Evolutionary conservation across 2,888 invertebrate genomes (phyloP).

Genomic region (Graphium colonna): DNA sequence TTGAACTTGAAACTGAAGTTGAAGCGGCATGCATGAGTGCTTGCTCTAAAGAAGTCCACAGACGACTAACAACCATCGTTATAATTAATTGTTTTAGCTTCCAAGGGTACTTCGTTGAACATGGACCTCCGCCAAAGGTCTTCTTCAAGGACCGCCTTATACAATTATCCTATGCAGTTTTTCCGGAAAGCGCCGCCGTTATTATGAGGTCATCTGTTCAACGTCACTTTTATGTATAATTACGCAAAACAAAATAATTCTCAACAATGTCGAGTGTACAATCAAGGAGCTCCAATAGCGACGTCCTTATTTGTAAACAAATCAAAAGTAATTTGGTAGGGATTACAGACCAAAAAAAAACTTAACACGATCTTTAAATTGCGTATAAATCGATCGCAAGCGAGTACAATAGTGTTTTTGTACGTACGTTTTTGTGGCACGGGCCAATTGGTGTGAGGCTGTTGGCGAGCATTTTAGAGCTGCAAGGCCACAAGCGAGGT

Average conservation of each 20-base stretch:
- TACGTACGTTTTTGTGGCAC: constrained; percentile 28
- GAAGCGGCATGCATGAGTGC: too few species aligned
- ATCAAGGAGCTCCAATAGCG: too few species aligned
- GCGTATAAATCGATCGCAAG: background rate
- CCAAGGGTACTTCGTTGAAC: too few species aligned
- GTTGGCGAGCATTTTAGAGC: constrained; percentile 38
- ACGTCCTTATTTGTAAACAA: too few species aligned
- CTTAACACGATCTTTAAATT: background rate
- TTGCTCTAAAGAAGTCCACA: too few species aligned
- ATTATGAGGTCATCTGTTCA: too few species aligned
- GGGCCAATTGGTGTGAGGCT: constrained; percentile 35
- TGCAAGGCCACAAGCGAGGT: constrained; percentile 57
- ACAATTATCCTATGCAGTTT: constrained; percentile 30
- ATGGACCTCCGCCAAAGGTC: too few species aligned
- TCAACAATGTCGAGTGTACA: too few species aligned
- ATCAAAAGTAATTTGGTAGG: background rate
- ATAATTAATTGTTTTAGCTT: too few species aligned
- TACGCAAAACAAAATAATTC: too few species aligned
- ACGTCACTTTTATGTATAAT: too few species aligned
- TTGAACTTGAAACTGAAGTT: constrained; percentile 13
- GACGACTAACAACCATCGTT: too few species aligned
- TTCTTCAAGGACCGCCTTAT: constrained; percentile 5
- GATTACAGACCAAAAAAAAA: background rate
- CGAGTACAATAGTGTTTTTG: background rate
- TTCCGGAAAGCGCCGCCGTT: constrained; percentile 9